Evolutionary conservation across 2,113 vertebrate genomes (phyloP).

Genomic region (Puma concolor): DNA sequence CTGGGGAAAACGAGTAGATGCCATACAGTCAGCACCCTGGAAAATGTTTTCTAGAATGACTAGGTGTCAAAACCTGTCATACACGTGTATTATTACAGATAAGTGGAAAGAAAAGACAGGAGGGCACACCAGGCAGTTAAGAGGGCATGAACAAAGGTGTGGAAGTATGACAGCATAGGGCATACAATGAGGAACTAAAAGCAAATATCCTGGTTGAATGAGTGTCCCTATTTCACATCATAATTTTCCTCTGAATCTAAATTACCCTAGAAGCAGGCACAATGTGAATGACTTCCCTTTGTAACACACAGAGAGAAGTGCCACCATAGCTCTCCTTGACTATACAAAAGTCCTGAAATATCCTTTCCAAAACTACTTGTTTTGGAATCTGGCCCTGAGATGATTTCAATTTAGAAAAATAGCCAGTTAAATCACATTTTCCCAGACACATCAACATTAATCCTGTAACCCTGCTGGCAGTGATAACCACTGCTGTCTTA

Average conservation of each 20-base stretch:
- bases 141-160: not conserved
- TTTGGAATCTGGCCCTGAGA: not conserved
- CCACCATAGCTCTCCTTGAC: not conserved
- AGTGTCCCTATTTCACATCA: not conserved
- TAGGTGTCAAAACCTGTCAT: not conserved
- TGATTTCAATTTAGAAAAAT: conserved; percentile 22
- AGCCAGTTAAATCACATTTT: conserved; percentile 10
- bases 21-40: not conserved
- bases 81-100: not conserved
- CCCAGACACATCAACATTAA: not conserved
- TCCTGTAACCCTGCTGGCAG: not conserved
- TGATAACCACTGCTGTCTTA: not conserved
- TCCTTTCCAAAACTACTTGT: conserved; percentile 9
- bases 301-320: not conserved
- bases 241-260: not conserved
- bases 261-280: not conserved
- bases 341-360: not conserved
- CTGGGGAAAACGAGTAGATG: not conserved
- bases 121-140: not conserved
- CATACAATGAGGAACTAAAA: not conserved
- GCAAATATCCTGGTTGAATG: not conserved
- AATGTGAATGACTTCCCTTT: not conserved
- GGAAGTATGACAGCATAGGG: not conserved
- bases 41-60: conserved; percentile 21
- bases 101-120: not conserved